phyloP scores from a whole-genome alignment of 2,888 invertebrate genomes.

The Ramazzottius varieornatus region DNA sequence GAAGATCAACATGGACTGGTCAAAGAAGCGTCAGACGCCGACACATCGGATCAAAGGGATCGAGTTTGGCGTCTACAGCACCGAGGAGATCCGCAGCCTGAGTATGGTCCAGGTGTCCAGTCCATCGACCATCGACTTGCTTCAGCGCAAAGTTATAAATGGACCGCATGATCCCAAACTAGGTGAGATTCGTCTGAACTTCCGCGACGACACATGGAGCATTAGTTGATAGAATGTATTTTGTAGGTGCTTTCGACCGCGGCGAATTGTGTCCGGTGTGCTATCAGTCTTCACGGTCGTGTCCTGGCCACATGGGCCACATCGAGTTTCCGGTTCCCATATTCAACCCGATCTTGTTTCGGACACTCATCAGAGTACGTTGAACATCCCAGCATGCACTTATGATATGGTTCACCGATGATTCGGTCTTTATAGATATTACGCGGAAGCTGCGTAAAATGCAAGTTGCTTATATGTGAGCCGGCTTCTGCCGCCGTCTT shows the following conservation, averaged over 20 bases:
- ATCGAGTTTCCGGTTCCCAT: constrained; percentile 64
- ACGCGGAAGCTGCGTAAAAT: constrained; percentile 20
- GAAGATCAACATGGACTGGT: no score
- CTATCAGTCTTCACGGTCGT: constrained; percentile 34
- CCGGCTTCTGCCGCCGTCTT: constrained; percentile 26
- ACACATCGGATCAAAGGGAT: constrained; percentile 15
- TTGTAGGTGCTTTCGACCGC: constrained; percentile 27
- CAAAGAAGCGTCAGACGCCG: no score
- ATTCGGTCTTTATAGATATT: constrained; percentile 18
- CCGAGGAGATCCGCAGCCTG: constrained; percentile 46
- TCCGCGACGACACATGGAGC: constrained; percentile 3
- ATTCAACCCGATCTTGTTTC: constrained; percentile 65
- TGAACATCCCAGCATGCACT: background rate
- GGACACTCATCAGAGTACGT: constrained; percentile 36
- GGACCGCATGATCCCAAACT: constrained; percentile 70
- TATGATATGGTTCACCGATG: background rate
- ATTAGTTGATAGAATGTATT: constrained; percentile 23
- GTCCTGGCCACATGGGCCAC: constrained; percentile 81
- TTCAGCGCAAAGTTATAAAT: constrained; percentile 51
- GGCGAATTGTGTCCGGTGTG: constrained; percentile 55
- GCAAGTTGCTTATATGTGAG: constrained; percentile 12
- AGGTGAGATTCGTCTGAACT: constrained; percentile 29
- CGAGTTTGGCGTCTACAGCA: constrained; percentile 42
- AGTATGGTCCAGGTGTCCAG: constrained; percentile 56
- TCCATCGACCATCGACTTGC: constrained; percentile 44